Conservation (phyloP, 2,797 vertebrate species). For the Propithecus perrieri region DNA sequence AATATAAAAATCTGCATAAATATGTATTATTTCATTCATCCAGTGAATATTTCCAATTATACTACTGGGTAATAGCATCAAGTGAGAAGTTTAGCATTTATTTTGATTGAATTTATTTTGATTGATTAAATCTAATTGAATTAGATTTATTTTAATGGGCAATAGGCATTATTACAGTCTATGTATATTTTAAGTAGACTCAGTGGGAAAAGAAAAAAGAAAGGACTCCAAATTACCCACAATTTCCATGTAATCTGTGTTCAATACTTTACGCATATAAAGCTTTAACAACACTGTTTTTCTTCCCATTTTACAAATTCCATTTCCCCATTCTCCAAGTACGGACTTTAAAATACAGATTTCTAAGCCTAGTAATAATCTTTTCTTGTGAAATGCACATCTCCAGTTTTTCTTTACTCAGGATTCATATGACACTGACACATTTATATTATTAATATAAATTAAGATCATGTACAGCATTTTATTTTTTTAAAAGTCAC, state of each 20-base stretch:
- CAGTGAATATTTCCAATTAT: neutral
- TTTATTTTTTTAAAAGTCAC: neutral
- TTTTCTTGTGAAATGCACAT: neutral
- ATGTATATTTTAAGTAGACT: neutral
- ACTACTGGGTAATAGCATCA: neutral
- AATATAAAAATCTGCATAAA: neutral
- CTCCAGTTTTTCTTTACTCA: neutral
- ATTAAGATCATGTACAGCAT: neutral
- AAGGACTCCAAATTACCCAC: neutral
- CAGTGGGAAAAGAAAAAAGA: neutral
- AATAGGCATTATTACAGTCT: neutral
- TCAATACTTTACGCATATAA: neutral
- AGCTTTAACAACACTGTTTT: neutral
- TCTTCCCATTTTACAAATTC: neutral
- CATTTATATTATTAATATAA: neutral
- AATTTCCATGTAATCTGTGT: neutral
- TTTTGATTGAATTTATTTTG: neutral
- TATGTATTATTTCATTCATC: neutral
- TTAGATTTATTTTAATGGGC: constrained; percentile 14
- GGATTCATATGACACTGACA: neutral
- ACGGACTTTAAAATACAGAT: neutral
- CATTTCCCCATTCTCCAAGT: neutral
- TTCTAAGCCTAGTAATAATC: neutral
- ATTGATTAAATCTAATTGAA: too few relatives aligned
- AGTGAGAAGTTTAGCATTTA: neutral